phyloP scores from a whole-genome alignment of 1,140 invertebrate species.

The Drosophila mauritiana region DNA sequence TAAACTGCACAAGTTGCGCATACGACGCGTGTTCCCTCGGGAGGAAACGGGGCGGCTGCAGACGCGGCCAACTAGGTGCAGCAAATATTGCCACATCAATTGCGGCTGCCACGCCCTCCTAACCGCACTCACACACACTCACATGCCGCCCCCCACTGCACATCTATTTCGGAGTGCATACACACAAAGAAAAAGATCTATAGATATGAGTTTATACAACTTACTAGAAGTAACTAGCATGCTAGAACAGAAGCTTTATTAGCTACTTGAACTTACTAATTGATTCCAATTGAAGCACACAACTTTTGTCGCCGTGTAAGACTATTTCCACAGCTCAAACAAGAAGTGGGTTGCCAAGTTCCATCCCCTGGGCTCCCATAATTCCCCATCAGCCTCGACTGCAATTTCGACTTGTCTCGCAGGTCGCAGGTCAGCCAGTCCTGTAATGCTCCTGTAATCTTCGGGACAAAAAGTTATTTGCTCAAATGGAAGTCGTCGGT shows the following conservation, averaged over 20 bases:
- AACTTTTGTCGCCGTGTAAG: background rate
- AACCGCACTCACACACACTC: conserved; percentile 32
- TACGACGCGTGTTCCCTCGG: conserved; percentile 54
- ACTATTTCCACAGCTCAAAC: conserved; percentile 4
- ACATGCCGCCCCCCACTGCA: conserved; percentile 23
- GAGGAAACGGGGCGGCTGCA: conserved; percentile 12
- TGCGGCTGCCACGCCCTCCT: conserved; percentile 32
- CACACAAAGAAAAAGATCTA: conserved; percentile 5
- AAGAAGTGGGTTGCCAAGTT: background rate
- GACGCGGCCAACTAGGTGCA: conserved; percentile 43
- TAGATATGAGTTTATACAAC: background rate
- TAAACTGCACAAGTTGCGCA: conserved; percentile 78
- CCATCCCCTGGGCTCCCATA: conserved; percentile 30
- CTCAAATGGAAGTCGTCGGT: conserved; percentile 11
- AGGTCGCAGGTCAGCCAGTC: conserved; percentile 16
- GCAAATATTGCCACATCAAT: conserved; percentile 55
- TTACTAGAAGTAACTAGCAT: too few relatives aligned
- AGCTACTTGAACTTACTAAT: too few relatives aligned
- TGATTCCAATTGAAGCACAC: too few relatives aligned
- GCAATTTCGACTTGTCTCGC: conserved; percentile 30
- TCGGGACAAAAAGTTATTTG: conserved; percentile 58
- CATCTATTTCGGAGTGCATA: conserved; percentile 69
- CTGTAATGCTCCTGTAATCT: conserved; percentile 73
- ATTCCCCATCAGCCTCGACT: conserved; percentile 53
- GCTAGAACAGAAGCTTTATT: too few relatives aligned